phyloP scores from a whole-genome alignment of 2,888 invertebrate species.

The Drosophila rellima region DNA sequence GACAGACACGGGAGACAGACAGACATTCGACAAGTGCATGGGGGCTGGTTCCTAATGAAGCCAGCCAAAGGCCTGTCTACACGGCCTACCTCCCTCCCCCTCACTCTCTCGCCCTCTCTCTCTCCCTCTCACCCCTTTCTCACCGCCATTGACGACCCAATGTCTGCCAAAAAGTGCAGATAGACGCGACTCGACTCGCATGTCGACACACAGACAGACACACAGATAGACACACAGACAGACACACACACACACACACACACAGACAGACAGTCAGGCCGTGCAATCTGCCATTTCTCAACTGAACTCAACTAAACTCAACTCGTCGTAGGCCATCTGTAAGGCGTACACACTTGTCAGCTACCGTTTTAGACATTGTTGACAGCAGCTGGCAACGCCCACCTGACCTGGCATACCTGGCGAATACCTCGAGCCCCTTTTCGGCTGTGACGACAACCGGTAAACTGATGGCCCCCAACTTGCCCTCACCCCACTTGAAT shows the following conservation, averaged over 20 bases:
- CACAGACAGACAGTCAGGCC: conserved; percentile 4
- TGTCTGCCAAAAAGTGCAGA: conserved; percentile 33
- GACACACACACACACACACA: not conserved
- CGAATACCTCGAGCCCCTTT: conserved; percentile 9
- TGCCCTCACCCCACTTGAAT: not conserved
- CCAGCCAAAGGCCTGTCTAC: conserved; percentile 60
- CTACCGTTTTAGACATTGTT: conserved; percentile 70
- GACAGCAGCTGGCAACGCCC: conserved; percentile 58
- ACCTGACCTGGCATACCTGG: conserved; percentile 51
- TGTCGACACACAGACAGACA: conserved; percentile 6
- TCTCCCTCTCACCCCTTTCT: not conserved
- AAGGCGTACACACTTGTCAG: conserved; percentile 79
- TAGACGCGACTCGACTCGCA: not conserved
- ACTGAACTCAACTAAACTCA: conserved; percentile 22
- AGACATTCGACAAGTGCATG: conserved; percentile 54
- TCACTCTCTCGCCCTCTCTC: not conserved
- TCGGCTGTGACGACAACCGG: conserved; percentile 5
- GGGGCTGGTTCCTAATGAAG: conserved; percentile 66
- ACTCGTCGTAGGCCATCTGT: conserved; percentile 56
- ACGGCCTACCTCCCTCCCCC: not conserved
- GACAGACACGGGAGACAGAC: conserved; percentile 45
- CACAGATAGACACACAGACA: not conserved
- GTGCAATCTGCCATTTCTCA: conserved; percentile 55
- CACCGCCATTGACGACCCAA: conserved; percentile 8
- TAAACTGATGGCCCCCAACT: not conserved